Percentiles rank a stretch among this genome's conserved stretches.
phyloP scores from a whole-genome alignment of 2,113 vertebrate genomes.

The Antechinus flavipes region DNA sequence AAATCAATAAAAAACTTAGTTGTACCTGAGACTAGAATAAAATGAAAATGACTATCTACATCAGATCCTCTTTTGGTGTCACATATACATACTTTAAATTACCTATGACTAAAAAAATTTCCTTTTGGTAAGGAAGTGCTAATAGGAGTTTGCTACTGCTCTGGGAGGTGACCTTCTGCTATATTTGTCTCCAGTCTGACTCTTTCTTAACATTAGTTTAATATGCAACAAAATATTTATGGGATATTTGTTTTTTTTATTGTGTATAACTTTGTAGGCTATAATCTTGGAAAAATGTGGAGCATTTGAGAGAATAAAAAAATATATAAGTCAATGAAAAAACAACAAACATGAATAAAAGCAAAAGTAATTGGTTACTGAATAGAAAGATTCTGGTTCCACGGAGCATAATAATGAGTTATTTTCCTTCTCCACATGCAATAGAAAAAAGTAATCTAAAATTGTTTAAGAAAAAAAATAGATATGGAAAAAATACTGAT shows the following conservation, averaged over 20 bases:
- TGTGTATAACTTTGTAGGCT: not conserved
- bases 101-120: not conserved
- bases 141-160: not conserved
- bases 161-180: not conserved
- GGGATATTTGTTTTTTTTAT: not conserved
- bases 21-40: not conserved
- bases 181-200: not conserved
- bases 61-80: not conserved
- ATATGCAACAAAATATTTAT: not conserved
- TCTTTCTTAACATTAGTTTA: not conserved
- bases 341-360: not conserved
- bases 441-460: not conserved
- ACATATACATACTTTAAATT: not conserved
- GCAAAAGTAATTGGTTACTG: not conserved
- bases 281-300: not conserved
- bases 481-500: not conserved
- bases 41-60: not conserved
- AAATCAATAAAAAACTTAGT: not conserved
- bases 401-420: not conserved
- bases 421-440: not conserved
- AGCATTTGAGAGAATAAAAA: not conserved
- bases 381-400: not conserved
- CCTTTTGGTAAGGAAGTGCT: not conserved
- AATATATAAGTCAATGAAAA: not conserved
- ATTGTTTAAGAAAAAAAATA: not conserved